These are phyloP conservation scores for Rhorus exstirpatorius DNA, from an alignment of 2,888 invertebrate genomes.

Conservation along the genomic window DNA sequence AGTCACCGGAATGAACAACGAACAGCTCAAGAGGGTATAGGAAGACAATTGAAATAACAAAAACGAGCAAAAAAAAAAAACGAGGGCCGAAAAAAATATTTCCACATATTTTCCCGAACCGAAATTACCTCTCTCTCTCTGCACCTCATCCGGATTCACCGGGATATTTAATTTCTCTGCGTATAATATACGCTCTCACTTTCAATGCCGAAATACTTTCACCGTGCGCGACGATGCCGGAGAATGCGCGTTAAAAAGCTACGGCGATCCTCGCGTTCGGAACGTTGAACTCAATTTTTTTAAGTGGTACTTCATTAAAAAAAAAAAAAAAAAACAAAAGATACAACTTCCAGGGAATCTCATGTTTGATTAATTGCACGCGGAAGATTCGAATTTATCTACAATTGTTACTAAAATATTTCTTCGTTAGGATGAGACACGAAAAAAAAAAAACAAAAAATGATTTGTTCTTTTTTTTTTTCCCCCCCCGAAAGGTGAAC, in stretches of 20 bases:
- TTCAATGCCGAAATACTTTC: slow-evolving; percentile 82
- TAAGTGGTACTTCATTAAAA: slow-evolving; percentile 3
- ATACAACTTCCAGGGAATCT: too few species aligned
- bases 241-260: slow-evolving; percentile 20
- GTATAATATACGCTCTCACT: slow-evolving; percentile 81
- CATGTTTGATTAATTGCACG: neutral
- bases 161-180: slow-evolving; percentile 1
- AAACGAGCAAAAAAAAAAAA: neutral
- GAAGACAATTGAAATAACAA: neutral
- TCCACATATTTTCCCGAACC: neutral
- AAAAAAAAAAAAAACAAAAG: neutral
- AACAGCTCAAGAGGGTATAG: slow-evolving; percentile 75
- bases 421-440: too few species aligned
- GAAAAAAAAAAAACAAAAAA: too few species aligned
- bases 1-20: slow-evolving; percentile 73
- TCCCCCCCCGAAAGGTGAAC: slow-evolving; percentile 78
- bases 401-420: too few species aligned
- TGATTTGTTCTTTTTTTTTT: too few species aligned
- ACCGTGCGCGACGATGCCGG: slow-evolving; percentile 65
- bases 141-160: slow-evolving; percentile 12
- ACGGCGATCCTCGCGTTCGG: slow-evolving; percentile 27
- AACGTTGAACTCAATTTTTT: slow-evolving; percentile 48
- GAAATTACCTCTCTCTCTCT: slow-evolving; percentile 6
- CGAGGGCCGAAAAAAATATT: slow-evolving; percentile 31
- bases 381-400: too few species aligned